phyloP scores from a whole-genome alignment of 2,797 vertebrate genomes.

The Spea hammondii region DNA sequence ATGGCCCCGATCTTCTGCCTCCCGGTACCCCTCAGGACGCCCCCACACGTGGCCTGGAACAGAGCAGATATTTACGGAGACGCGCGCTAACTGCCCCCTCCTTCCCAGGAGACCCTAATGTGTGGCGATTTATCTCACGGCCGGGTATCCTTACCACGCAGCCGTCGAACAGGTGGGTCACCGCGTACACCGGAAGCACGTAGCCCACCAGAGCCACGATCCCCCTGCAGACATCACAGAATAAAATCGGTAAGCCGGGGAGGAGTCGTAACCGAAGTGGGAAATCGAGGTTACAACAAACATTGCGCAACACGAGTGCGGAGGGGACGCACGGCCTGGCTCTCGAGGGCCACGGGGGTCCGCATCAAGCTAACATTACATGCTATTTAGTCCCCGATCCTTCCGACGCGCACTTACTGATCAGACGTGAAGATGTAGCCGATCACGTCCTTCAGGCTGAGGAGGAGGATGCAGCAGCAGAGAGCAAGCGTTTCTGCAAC shows the following conservation, averaged over 20 bases:
- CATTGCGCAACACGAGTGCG: no score
- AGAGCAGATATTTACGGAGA: background rate
- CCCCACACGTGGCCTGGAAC: conserved; percentile 57
- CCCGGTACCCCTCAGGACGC: conserved; percentile 79
- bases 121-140: no score
- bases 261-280: background rate
- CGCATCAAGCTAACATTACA: no score
- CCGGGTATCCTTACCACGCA: conserved; percentile 64
- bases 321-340: no score
- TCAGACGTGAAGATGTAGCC: conserved; percentile 69
- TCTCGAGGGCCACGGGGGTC: no score
- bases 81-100: no score
- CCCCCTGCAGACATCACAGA: conserved; percentile 58
- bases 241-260: accelerated
- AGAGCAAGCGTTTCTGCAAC: conserved; percentile 62
- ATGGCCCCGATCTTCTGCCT: conserved; percentile 84
- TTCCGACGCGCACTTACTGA: conserved; percentile 57
- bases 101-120: no score
- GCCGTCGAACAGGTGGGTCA: conserved; percentile 66
- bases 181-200: conserved; percentile 64
- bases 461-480: conserved; percentile 57
- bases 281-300: no score
- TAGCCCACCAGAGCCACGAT: conserved; percentile 64
- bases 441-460: conserved; percentile 58
- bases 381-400: background rate